phyloP scores from a whole-genome alignment of 2,888 invertebrate genomes.

The Cataglyphis albicans region DNA sequence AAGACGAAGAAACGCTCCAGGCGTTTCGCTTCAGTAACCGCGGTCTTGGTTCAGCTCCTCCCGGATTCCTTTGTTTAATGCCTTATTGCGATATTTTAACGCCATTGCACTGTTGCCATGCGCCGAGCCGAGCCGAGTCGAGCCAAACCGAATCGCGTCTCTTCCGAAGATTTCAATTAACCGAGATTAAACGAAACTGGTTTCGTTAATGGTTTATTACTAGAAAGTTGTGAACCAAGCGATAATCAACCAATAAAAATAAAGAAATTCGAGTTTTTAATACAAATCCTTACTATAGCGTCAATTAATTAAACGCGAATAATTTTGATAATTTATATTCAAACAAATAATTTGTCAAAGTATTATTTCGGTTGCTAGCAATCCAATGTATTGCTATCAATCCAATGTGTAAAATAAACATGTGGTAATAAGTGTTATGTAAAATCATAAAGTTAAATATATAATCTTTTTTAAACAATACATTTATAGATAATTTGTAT shows the following conservation, averaged over 20 bases:
- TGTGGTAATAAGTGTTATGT: background rate
- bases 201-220: slow-evolving; percentile 43
- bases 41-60: slow-evolving; percentile 83
- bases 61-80: slow-evolving; percentile 85
- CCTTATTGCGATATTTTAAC: slow-evolving; percentile 83
- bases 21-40: slow-evolving; percentile 82
- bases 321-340: background rate
- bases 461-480: background rate
- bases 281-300: background rate
- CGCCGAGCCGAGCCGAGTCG: slow-evolving; percentile 53
- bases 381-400: background rate
- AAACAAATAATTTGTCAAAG: background rate
- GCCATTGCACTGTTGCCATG: slow-evolving; percentile 78
- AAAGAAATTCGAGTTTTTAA: background rate
- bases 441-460: background rate
- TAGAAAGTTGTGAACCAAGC: background rate
- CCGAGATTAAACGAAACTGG: slow-evolving; percentile 57
- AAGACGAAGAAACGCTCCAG: slow-evolving; percentile 71
- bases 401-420: background rate
- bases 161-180: slow-evolving; percentile 48
- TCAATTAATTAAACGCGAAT: background rate
- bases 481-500: background rate
- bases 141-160: background rate
- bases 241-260: slow-evolving; percentile 12
- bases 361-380: background rate